Evolutionary conservation across 2,113 vertebrate genomes (phyloP), one percentile per base, ranked within the genome.

Genomic region (Istiophorus platypterus): DNA sequence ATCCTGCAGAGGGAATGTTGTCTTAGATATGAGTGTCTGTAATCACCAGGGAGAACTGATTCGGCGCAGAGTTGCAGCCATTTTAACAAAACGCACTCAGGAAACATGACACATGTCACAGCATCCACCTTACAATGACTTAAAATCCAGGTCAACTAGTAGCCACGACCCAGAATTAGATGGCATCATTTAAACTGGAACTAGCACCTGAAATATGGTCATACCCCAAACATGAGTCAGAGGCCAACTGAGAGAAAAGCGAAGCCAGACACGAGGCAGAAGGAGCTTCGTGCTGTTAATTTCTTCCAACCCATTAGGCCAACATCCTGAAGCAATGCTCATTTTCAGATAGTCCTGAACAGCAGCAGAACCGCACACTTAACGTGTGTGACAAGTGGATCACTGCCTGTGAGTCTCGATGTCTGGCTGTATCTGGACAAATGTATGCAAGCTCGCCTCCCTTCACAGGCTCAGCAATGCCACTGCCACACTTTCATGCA

Each of bases 291-390:
- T 79, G 90, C 79, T 87, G 87, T 84, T 91, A 69, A 89, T 89
- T 85, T 88, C 88, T 90, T 91, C 90, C 89, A 80, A 81, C 59
- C 82, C 91, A 90, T 89, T 88, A 88, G 84, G 68, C 87, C 84
- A 26, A 75, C 70, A 72, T 80, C 89, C 79, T 89, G 84, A 81
- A 88, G 85, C 71, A n/a, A 74, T 65, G 86, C 75, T 89, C 77
- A 81, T 87, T 86, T 91, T 76, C 82, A 81, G 82, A 80, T 66
- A 11, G 57, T 74, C 86, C 81, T 80, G 81, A 69, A 74, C 77
- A 66, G 82, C 75, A 71, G 74, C 81, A 71, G 61, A 80, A 59
- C 31, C 63, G 7, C 64, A 77, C 76, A 47, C 81, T 70, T 70
- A 76, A 76, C 76, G 79, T 85, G 74, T 88, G 78, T 71, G 88